Evolutionary conservation across 2,888 invertebrate genomes (phyloP), one percentile per base, ranked within the genome.

Genomic region (Alcis repandata): DNA sequence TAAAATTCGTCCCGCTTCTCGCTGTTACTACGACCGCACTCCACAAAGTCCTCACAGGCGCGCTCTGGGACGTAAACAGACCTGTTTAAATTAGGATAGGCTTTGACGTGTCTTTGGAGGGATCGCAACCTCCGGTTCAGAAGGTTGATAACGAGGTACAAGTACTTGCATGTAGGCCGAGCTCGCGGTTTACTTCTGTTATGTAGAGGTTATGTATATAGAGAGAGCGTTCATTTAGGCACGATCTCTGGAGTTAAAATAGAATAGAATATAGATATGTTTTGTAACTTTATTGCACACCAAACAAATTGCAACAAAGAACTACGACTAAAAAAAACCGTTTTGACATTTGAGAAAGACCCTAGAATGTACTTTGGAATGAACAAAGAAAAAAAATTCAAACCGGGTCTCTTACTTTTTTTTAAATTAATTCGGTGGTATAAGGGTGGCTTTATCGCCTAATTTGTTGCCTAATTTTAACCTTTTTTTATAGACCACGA

Each of bases 71-170:
- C 88, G 83, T 86, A 87, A 87, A 86, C 88, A 89, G 86, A 82
- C 88, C 90, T 89, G 89, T 89, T 89, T 91, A 90, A 91, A 90
- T 91, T 91, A 89, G 89, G 86, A 89, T 88, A 90, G 90, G 89
- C 90, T 90, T 86, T 88, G 90, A 89, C 89, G 82, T 89, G 88
- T 86, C 90, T 88, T 86, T 80, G 80, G 85, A 85, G 84, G 78
- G 75, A 68, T 76, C 70, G 27, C 51, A 57, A 75, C 73, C 74
- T 41, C 57, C 57, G 57, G 65, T 45, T 52, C 57, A 60, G 60
- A 48, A 59, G 56, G 70, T 68, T 76, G 78, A 79, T 80, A 81
- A 79, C 80, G 71, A 77, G 70, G 60, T 69, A 46, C 46, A 52
- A 27, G 54, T 53, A 54, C 45, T 17, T 60, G 46, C 48, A 22